These are phyloP conservation scores for Callopanchax toddi DNA, from an alignment of 2,113 vertebrate species.

Conservation along the genomic window DNA sequence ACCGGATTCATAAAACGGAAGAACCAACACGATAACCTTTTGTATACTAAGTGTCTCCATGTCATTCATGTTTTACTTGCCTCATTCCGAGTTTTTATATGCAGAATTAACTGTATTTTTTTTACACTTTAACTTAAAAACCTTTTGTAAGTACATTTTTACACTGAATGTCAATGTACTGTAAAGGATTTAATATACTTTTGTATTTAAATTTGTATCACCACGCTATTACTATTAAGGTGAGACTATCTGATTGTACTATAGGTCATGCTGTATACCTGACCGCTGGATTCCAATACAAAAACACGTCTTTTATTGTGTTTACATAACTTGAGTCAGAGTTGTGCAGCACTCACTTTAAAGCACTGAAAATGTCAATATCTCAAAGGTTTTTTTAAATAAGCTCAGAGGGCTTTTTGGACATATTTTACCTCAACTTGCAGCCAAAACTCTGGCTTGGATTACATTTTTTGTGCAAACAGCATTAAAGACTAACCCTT, in stretches of 20 bases:
- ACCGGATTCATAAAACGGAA: conserved; percentile 11
- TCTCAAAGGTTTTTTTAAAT: conserved; percentile 25
- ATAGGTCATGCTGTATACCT: conserved; percentile 14
- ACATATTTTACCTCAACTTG: conserved; percentile 58
- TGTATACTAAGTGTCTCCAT: conserved; percentile 27
- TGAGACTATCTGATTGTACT: conserved; percentile 57
- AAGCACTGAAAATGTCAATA: conserved; percentile 38
- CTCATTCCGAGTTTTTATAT: conserved; percentile 89
- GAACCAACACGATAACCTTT: conserved; percentile 26
- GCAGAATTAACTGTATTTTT: conserved; percentile 81
- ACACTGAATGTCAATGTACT: conserved; percentile 70
- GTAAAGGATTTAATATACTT: conserved; percentile 46
- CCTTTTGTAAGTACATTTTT: conserved; percentile 86
- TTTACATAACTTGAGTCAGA: conserved; percentile 17
- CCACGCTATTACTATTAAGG: conserved; percentile 29
- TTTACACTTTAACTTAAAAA: conserved; percentile 85
- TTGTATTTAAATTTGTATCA: conserved; percentile 52
- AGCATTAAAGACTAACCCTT: conserved; percentile 18
- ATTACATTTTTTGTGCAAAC: conserved; percentile 15
- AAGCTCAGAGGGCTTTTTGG: conserved; percentile 14
- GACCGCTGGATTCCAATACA: conserved; percentile 8
- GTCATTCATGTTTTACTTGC: conserved; percentile 75
- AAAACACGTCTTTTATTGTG: conserved; percentile 15
- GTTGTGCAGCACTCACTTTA: conserved; percentile 20
- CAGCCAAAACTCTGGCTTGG: conserved; percentile 22